Percentiles rank a stretch among this genome's conserved stretches.
Conservation (phyloP, 2,888 invertebrate species). For the Euclidia mi region DNA sequence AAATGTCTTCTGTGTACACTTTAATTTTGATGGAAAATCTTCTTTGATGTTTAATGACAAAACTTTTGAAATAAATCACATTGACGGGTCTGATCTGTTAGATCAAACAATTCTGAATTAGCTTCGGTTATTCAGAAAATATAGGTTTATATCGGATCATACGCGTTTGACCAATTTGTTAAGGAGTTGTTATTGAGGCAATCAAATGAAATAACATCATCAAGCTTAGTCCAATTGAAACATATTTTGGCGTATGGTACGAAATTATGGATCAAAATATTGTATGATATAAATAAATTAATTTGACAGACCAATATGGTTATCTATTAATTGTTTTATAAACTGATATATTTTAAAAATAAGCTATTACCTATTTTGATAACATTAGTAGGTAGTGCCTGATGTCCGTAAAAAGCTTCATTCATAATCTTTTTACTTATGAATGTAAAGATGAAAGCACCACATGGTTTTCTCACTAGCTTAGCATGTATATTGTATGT, state of each 20-base stretch:
- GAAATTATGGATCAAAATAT: too few species aligned
- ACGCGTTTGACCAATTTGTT: neutral
- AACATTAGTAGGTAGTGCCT: too few species aligned
- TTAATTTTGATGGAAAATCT: constrained; percentile 35
- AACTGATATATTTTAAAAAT: too few species aligned
- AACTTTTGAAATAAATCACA: constrained; percentile 37
- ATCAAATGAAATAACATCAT: neutral
- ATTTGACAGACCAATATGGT: too few species aligned
- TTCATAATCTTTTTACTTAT: too few species aligned
- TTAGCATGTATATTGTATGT: too few species aligned
- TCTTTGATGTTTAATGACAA: constrained; percentile 47
- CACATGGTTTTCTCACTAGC: too few species aligned
- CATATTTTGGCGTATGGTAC: neutral
- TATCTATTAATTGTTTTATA: too few species aligned
- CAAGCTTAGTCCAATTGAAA: neutral
- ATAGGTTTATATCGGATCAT: constrained; percentile 7
- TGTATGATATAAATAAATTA: too few species aligned
- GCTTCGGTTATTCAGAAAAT: constrained; percentile 13
- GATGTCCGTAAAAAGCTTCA: too few species aligned
- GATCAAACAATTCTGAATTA: constrained; percentile 29
- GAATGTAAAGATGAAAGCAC: too few species aligned
- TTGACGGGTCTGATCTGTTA: constrained; percentile 18
- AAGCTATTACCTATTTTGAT: too few species aligned
- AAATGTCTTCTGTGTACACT: constrained; percentile 5
- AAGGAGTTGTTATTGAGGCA: constrained; percentile 1